Evolutionary conservation across 2,113 vertebrate species (phyloP), one percentile per base, ranked within the genome.

Genomic region (Chloebia gouldiae): DNA sequence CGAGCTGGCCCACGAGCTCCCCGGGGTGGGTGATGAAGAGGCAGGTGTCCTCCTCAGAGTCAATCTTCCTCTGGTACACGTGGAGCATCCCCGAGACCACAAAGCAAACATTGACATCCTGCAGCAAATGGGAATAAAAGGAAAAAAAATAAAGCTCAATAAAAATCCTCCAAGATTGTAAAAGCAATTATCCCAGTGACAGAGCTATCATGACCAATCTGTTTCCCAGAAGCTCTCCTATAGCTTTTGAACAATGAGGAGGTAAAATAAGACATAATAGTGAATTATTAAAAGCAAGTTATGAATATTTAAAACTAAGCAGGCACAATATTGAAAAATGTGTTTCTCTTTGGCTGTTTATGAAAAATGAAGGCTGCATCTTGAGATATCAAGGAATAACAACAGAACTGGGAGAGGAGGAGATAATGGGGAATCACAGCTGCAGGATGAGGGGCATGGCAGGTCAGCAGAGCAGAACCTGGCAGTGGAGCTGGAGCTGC

Each of bases 1-100:
- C 99, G 5, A 99, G 98, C 96, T 99, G 99, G 9, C 99, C 99
- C 44, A 99, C 99, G 66, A 99, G 96, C 94, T 99, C 99, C 9
- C 99, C 99, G 0, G 99, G 99, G 60, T 98, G 99, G 15, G 99
- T 98, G 27, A 99, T 97, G 60, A 99, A 99, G 17, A 99, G 98
- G 79, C 98, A 98, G 16, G 97, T 98, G 90, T 99, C 99, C 60
- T 99, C 98, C 90, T 98, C 97, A 0, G 99, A 98, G 97, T 99
- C 99, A 1, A 99, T 98, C 98, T 98, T 98, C 40, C 97, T 98
- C 95, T 99, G 99, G 94, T 99, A 99, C 60, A 99, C 99, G 0
- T 99, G 99, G 23, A 99, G 98, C 93, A 95, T 57, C 37, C 99
- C 99, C 1, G 98, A 99, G 93, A 99, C 98, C 96, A 99, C 98